These are phyloP conservation scores for Eilema caniola DNA, from an alignment of 2,888 invertebrate genomes.

Conservation along the genomic window DNA sequence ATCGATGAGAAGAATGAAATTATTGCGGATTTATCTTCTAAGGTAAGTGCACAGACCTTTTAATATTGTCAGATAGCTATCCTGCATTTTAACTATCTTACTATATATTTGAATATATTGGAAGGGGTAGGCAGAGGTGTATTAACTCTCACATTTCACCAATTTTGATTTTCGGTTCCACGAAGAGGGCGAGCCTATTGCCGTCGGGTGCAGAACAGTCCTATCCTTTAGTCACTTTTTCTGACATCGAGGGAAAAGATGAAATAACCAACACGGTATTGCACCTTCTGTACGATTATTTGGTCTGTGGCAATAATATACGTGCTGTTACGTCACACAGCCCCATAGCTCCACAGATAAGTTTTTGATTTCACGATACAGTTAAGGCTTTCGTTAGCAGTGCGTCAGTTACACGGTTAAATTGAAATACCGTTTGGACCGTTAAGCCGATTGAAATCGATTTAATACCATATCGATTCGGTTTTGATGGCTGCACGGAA, in stretches of 20 bases:
- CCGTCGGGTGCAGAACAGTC: no score
- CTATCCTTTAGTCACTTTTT: no score
- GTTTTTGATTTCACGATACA: constrained; percentile 41
- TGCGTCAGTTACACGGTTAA: constrained; percentile 25
- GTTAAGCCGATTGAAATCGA: constrained; percentile 45
- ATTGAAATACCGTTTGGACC: constrained; percentile 50
- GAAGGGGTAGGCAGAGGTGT: no score
- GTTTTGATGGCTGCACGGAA: constrained; percentile 23
- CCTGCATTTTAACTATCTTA: no score
- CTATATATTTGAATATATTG: no score
- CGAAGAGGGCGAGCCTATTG: no score
- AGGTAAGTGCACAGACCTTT: constrained; percentile 80
- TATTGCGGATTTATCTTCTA: constrained; percentile 93
- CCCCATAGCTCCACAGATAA: constrained; percentile 21
- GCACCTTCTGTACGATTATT: constrained; percentile 2
- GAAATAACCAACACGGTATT: background rate
- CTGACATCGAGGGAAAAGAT: no score
- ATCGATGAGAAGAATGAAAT: constrained; percentile 93
- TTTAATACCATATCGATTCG: constrained; percentile 47
- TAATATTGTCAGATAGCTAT: no score
- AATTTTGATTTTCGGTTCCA: no score
- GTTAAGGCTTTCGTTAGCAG: constrained; percentile 34
- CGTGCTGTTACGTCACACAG: constrained; percentile 22
- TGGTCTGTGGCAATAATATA: background rate
- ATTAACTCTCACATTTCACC: no score